Evolutionary conservation across 2,888 invertebrate species (phyloP).

Genomic region (Ichneumon xanthorius): DNA sequence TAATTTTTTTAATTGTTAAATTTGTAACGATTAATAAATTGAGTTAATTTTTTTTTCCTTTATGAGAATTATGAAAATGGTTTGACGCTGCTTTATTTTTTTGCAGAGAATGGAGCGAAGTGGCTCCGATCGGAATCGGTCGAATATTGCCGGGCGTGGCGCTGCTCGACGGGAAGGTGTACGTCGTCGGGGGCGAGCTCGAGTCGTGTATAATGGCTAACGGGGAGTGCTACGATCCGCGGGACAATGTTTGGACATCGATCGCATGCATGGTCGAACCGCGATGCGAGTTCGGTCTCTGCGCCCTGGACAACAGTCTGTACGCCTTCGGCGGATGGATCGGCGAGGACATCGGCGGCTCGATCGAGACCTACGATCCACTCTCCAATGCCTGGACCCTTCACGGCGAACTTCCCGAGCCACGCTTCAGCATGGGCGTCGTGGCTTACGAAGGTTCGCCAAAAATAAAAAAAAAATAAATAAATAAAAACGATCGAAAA

Average conservation of each 20-base stretch:
- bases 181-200: conserved; percentile 96
- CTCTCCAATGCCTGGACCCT: conserved; percentile 91
- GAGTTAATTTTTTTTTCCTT: too few relatives aligned
- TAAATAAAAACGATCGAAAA: neutral
- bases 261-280: conserved; percentile 90
- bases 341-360: conserved; percentile 95
- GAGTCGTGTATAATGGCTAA: conserved; percentile 95
- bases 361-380: conserved; percentile 95
- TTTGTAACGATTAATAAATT: too few relatives aligned
- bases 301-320: conserved; percentile 92
- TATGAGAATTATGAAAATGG: neutral
- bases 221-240: conserved; percentile 93
- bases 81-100: neutral
- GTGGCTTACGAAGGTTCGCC: conserved; percentile 91
- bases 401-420: conserved; percentile 92
- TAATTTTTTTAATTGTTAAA: too few relatives aligned
- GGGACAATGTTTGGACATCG: conserved; percentile 86
- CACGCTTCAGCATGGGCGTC: conserved; percentile 96
- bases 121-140: conserved; percentile 93
- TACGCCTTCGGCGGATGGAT: conserved; percentile 98
- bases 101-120: conserved; percentile 91
- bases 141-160: conserved; percentile 96
- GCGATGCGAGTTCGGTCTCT: conserved; percentile 95
- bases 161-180: conserved; percentile 93
- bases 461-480: conserved; percentile 31